phyloP scores from a whole-genome alignment of 2,113 vertebrate genomes.

The Accipiter virgatus region DNA sequence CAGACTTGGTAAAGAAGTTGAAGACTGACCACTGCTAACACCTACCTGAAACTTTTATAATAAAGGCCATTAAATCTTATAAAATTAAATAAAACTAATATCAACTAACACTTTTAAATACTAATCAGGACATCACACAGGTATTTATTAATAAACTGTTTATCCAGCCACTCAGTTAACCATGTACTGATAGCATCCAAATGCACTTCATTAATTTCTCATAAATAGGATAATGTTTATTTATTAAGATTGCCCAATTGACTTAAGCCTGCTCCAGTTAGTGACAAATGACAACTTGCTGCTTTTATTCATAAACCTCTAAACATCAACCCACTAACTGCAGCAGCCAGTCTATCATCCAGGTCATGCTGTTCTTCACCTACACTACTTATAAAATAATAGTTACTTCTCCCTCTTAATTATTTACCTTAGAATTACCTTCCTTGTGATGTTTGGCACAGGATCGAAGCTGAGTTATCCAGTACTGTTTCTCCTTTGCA shows the following conservation, averaged over 20 bases:
- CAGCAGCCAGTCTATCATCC: background rate
- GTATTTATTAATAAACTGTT: background rate
- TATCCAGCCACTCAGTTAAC: background rate
- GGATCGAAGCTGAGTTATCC: slow-evolving; percentile 93
- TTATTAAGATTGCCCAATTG: background rate
- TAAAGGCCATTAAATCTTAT: background rate
- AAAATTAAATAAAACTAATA: background rate
- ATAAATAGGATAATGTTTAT: background rate
- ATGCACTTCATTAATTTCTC: background rate
- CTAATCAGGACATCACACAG: background rate
- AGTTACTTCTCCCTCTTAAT: background rate
- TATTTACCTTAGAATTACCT: slow-evolving; percentile 86
- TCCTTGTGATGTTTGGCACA: slow-evolving; percentile 92
- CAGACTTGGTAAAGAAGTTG: background rate
- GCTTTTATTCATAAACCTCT: background rate
- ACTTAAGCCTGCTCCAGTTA: background rate
- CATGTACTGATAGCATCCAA: background rate
- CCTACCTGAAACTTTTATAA: background rate
- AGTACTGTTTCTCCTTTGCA: slow-evolving; percentile 91
- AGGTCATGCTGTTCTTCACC: background rate
- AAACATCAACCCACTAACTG: background rate
- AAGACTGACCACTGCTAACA: background rate
- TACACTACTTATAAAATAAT: background rate
- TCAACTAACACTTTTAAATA: background rate
- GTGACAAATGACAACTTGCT: background rate